Conservation (phyloP, 2,113 vertebrate genomes). For the Nyctereutes procyonoides region DNA sequence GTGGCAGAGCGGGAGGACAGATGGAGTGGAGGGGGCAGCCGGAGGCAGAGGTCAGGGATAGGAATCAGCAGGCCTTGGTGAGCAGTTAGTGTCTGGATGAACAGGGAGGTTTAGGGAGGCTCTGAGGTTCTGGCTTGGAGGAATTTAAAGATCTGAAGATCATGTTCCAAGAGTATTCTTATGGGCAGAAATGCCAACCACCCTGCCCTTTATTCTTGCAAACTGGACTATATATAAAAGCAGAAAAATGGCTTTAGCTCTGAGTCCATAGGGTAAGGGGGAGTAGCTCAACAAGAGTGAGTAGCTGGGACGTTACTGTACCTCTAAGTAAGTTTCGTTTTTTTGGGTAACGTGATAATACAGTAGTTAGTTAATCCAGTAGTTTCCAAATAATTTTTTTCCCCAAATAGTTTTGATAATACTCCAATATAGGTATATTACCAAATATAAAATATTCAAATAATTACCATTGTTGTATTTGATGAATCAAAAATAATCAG, state of each 20-base stretch:
- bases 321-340: not conserved
- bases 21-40: not conserved
- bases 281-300: not conserved
- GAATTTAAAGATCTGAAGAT: not conserved
- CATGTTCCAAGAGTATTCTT: not conserved
- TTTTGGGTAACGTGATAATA: not conserved
- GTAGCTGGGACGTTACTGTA: not conserved
- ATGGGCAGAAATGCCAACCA: not conserved
- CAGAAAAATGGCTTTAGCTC: not conserved
- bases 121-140: not conserved
- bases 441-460: too few relatives aligned
- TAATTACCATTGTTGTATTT: too few relatives aligned
- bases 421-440: not conserved
- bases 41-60: not conserved
- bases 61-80: not conserved
- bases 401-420: not conserved
- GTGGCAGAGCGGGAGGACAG: not conserved
- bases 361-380: not conserved
- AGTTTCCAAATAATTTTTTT: not conserved
- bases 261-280: not conserved
- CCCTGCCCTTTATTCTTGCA: not conserved
- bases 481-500: too few relatives aligned
- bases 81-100: not conserved
- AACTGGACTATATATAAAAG: not conserved
- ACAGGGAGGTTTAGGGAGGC: not conserved